phyloP scores from a whole-genome alignment of 2,113 vertebrate genomes.

The Lates calcarifer region DNA sequence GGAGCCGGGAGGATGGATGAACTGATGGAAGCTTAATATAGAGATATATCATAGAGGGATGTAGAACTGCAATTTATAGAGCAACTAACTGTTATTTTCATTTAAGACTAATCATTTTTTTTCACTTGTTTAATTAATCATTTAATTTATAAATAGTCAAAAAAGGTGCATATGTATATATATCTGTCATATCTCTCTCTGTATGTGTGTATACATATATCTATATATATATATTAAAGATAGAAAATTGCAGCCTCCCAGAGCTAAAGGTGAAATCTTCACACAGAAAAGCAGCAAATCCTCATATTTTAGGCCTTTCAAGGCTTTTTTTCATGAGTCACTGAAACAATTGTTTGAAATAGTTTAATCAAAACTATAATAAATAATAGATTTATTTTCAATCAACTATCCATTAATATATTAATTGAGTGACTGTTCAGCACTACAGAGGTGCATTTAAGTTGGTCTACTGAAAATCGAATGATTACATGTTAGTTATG shows the following conservation, averaged over 20 bases:
- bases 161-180: no score
- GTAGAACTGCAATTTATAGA: not conserved
- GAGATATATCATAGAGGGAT: constrained; percentile 2
- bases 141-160: not conserved
- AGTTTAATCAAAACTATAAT: not conserved
- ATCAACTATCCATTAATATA: not conserved
- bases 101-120: not conserved
- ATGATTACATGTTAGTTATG: not conserved
- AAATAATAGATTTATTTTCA: not conserved
- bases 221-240: no score
- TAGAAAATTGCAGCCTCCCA: not conserved
- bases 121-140: not conserved
- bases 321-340: not conserved
- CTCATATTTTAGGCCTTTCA: no score
- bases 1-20: constrained; percentile 4
- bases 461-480: not conserved
- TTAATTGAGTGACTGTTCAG: not conserved
- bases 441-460: not conserved
- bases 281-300: not conserved
- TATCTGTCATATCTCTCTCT: no score
- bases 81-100: not conserved
- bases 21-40: not conserved
- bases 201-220: no score
- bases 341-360: not conserved
- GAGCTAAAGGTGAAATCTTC: not conserved